Percentiles rank a stretch among this genome's conserved stretches.
Evolutionary conservation across 2,113 vertebrate species (phyloP).

Genomic region (Geococcyx californianus): DNA sequence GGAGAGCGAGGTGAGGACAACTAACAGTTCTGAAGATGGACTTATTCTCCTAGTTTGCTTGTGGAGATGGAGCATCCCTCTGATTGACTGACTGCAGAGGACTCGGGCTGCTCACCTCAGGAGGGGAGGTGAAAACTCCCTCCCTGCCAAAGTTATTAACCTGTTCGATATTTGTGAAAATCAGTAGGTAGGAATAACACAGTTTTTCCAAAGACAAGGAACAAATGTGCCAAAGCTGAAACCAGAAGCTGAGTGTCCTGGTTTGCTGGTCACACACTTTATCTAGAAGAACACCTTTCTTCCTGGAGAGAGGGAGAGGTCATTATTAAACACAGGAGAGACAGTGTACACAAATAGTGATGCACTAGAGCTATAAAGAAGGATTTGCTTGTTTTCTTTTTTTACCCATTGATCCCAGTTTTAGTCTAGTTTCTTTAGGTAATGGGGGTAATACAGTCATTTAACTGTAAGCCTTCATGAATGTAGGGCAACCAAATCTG

Average conservation of each 20-base stretch:
- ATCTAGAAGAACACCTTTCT: background rate
- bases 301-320: background rate
- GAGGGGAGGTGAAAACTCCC: background rate
- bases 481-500: background rate
- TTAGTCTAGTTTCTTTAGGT: background rate
- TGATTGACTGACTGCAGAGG: background rate
- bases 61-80: background rate
- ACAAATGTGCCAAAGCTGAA: background rate
- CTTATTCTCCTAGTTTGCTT: background rate
- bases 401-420: background rate
- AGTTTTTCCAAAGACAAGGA: background rate
- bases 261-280: background rate
- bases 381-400: background rate
- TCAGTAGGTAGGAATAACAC: background rate
- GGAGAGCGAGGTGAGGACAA: background rate
- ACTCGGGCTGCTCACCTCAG: background rate
- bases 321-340: background rate
- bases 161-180: background rate
- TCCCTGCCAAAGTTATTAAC: background rate
- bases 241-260: background rate
- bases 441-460: background rate
- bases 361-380: background rate
- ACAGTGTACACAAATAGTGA: background rate
- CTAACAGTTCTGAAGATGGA: background rate
- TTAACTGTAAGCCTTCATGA: background rate